phyloP scores from a whole-genome alignment of 2,113 vertebrate species.

The Rattus rattus region DNA sequence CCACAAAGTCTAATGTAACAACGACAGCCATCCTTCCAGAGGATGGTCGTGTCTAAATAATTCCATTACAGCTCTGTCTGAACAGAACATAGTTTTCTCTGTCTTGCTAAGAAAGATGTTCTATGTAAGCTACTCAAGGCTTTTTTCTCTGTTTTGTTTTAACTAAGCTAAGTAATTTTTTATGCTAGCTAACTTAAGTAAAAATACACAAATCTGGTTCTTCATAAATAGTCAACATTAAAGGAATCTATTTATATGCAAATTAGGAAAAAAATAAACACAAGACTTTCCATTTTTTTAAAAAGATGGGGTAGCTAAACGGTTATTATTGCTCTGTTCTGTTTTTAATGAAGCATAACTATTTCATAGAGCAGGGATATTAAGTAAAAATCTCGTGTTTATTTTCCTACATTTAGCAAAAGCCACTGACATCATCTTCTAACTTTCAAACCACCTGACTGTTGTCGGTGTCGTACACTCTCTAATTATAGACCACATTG shows the following conservation, averaged over 20 bases:
- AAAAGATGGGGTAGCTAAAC: constrained; percentile 53
- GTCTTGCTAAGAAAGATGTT: constrained; percentile 78
- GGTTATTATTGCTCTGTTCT: constrained; percentile 58
- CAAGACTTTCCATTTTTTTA: constrained; percentile 31
- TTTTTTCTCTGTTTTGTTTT: constrained; percentile 66
- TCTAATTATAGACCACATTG: constrained; percentile 39
- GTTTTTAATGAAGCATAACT: constrained; percentile 66
- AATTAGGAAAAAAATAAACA: constrained; percentile 79
- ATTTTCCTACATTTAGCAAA: constrained; percentile 58
- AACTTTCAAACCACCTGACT: constrained; percentile 64
- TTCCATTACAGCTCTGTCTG: constrained; percentile 73
- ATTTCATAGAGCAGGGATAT: constrained; percentile 61
- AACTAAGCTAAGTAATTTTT: constrained; percentile 72
- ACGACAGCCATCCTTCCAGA: constrained; percentile 2
- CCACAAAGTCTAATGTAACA: constrained; percentile 62
- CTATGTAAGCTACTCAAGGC: constrained; percentile 59
- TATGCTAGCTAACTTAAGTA: constrained; percentile 77
- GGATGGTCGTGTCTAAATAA: constrained; percentile 74
- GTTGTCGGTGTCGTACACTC: constrained; percentile 18
- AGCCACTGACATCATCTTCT: constrained; percentile 52
- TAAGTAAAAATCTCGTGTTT: constrained; percentile 58
- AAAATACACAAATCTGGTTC: constrained; percentile 83
- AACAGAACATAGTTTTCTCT: constrained; percentile 73
- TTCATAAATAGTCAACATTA: constrained; percentile 77
- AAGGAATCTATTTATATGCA: constrained; percentile 81